These are phyloP conservation scores for Phoenicopterus ruber DNA, from an alignment of 2,113 vertebrate species.

Conservation along the genomic window DNA sequence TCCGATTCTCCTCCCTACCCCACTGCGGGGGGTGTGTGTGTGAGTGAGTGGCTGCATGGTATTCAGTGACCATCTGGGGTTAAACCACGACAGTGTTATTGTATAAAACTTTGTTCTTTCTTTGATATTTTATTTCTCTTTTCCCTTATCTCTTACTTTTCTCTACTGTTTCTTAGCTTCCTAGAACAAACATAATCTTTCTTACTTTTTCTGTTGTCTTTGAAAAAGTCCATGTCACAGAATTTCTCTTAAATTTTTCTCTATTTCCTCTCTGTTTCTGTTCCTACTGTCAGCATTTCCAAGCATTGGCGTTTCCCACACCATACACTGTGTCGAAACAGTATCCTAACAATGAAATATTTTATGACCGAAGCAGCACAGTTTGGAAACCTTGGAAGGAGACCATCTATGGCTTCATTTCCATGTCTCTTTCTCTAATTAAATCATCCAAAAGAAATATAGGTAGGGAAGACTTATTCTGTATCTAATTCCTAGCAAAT, in stretches of 20 bases:
- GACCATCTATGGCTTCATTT: background rate
- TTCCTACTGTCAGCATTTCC: background rate
- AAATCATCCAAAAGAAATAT: background rate
- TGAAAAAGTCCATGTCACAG: background rate
- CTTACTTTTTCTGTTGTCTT: background rate
- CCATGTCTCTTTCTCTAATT: background rate
- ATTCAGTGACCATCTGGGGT: too few relatives aligned
- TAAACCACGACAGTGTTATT: too few relatives aligned
- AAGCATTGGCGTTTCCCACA: background rate
- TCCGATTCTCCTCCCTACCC: too few relatives aligned
- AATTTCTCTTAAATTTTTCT: background rate
- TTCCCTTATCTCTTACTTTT: background rate
- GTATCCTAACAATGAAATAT: background rate
- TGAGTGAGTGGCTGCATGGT: too few relatives aligned
- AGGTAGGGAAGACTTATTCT: background rate
- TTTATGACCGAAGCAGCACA: background rate
- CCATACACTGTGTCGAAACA: background rate
- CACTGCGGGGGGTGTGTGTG: too few relatives aligned
- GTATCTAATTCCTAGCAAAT: background rate
- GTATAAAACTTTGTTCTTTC: background rate
- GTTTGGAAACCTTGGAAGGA: background rate
- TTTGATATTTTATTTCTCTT: background rate
- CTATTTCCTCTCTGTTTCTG: background rate
- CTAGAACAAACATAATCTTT: background rate
- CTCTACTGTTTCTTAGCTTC: background rate